phyloP scores from a whole-genome alignment of 2,113 vertebrate species.

The Prochilodus magdalenae region DNA sequence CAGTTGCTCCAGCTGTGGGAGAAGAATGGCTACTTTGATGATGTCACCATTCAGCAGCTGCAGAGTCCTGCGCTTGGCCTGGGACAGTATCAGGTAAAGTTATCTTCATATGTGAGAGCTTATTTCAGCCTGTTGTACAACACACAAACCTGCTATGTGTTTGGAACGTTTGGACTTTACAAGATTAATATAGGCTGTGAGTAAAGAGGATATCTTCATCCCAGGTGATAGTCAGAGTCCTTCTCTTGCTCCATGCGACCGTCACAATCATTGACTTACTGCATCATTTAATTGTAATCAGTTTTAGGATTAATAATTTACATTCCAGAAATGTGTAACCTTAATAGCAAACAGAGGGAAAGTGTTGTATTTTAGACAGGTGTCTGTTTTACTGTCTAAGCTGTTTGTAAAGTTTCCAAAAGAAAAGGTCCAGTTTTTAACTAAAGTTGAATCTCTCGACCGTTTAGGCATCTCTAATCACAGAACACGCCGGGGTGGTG shows the following conservation, averaged over 20 bases:
- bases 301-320: no score
- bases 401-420: no score
- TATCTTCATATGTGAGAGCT: neutral
- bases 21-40: constrained; percentile 97
- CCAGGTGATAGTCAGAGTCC: no score
- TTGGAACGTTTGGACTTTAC: no score
- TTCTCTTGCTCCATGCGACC: no score
- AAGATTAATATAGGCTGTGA: no score
- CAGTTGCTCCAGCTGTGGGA: constrained; percentile 97
- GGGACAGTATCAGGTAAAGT: constrained; percentile 92
- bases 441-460: neutral
- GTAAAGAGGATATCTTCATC: no score
- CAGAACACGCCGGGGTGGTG: constrained; percentile 87
- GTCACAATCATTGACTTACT: no score
- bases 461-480: constrained; percentile 89
- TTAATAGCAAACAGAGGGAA: no score
- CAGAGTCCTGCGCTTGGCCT: constrained; percentile 95
- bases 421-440: neutral
- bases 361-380: neutral
- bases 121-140: neutral
- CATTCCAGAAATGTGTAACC: no score
- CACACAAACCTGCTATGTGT: no score
- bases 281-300: no score
- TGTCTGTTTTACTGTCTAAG: neutral
- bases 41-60: constrained; percentile 94